Evolutionary conservation across 1,140 invertebrate genomes (phyloP).

Genomic region (Saccostrea echinata): DNA sequence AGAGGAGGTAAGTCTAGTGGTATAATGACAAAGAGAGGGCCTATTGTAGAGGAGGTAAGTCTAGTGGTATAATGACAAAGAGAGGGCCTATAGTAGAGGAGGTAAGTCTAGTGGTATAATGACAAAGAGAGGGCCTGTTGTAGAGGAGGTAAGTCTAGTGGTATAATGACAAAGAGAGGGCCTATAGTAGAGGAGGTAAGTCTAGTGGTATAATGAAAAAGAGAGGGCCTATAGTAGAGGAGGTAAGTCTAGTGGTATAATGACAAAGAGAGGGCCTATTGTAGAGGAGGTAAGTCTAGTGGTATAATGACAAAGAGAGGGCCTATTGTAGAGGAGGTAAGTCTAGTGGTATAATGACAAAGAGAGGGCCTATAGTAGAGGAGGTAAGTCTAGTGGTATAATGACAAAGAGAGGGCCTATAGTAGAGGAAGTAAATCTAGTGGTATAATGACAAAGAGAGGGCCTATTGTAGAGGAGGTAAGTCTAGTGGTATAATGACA

Average conservation of each 20-base stretch:
- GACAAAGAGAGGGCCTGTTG: constrained; percentile 78
- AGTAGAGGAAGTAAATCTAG: constrained; percentile 65
- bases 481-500: constrained; percentile 79
- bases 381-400: constrained; percentile 76
- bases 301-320: constrained; percentile 81
- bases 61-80: constrained; percentile 80
- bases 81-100: constrained; percentile 72
- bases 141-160: constrained; percentile 69
- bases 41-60: constrained; percentile 64
- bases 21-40: constrained; percentile 80
- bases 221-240: constrained; percentile 73
- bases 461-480: constrained; percentile 68
- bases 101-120: constrained; percentile 78
- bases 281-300: constrained; percentile 65
- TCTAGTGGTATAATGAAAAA: constrained; percentile 80
- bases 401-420: constrained; percentile 79
- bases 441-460: constrained; percentile 80
- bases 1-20: constrained; percentile 72
- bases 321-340: constrained; percentile 65
- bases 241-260: constrained; percentile 77
- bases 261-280: constrained; percentile 79
- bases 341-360: constrained; percentile 80
- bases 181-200: constrained; percentile 65
- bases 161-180: constrained; percentile 80
- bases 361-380: constrained; percentile 75